Evolutionary conservation across 2,113 vertebrate species (phyloP), one percentile per base, ranked within the genome.

Genomic region (Lepus timidus): DNA sequence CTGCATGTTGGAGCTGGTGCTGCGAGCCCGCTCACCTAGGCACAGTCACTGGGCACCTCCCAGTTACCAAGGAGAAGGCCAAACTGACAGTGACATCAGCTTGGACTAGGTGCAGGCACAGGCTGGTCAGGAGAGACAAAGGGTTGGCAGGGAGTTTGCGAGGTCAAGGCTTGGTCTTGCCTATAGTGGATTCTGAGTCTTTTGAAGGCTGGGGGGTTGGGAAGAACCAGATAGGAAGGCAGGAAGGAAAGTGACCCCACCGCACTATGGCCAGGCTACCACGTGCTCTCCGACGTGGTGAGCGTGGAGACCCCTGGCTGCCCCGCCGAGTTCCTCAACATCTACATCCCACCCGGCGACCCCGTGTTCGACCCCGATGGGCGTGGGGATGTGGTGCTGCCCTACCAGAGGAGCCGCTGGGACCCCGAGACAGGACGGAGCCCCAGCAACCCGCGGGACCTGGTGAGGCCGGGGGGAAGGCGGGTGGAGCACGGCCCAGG

Each of bases 291-390:
- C n/a, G 99, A 99, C 95, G 96, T 99, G 36, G 97, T 98, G 81
- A 98, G 98, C 67, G 97, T 98, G 33, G 98, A 98, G 86, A 91
- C 89, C 17, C 97, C 98, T 4, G 98, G 99, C 33, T 99, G 99
- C 90, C 99, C 87, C 96, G 99, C 99, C 1, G 99, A 99, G 96
- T 99, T 99, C 97, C 98, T 99, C 97, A 98, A 99, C 96, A 99
- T 99, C 96, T 78, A 14, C 52, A 97, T 99, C 67, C 99, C 99
- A 0, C 0, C 79, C 0, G 99, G 99, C 31, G 99, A 99, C 95
- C 96, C 97, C 0, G 83, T 99, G 36, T 99, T 99, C 97, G 99
- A 99, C 82, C 98, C 98, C 0, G 44, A 88, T 0, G 36, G 68
- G 12, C 98, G 97, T 0, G 98, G 99, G 1, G 95, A 97, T 0